phyloP scores from a whole-genome alignment of 2,797 vertebrate species.

The Limosa lapponica region DNA sequence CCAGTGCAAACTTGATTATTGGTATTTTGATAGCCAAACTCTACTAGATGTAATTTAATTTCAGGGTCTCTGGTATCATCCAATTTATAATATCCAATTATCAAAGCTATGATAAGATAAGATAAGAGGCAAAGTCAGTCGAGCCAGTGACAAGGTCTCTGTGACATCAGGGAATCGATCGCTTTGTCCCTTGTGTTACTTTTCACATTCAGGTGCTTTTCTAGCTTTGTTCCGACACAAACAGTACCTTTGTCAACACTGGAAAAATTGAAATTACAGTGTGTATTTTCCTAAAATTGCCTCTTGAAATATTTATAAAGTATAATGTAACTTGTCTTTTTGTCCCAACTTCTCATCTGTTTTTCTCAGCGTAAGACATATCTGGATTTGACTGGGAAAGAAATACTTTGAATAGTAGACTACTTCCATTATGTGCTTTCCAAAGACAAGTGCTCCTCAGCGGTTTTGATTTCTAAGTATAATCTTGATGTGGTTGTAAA shows the following conservation, averaged over 20 bases:
- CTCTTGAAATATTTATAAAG: neutral
- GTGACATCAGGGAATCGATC: neutral
- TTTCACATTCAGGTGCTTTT: neutral
- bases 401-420: neutral
- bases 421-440: neutral
- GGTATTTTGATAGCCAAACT: slow-evolving; percentile 33
- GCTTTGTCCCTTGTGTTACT: neutral
- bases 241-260: neutral
- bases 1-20: slow-evolving; percentile 18
- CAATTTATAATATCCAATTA: slow-evolving; percentile 62
- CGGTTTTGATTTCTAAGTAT: neutral
- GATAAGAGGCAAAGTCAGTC: neutral
- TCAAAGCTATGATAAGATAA: slow-evolving; percentile 66
- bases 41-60: slow-evolving; percentile 47
- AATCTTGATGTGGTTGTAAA: neutral
- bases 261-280: neutral
- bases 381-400: neutral
- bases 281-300: neutral
- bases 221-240: neutral
- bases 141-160: neutral
- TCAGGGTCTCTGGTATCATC: slow-evolving; percentile 54
- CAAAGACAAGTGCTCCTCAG: neutral
- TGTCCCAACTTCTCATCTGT: neutral
- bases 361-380: neutral
- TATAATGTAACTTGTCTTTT: neutral